These are phyloP conservation scores for Ciconia boyciana DNA, from an alignment of 2,113 vertebrate genomes.

Conservation along the genomic window DNA sequence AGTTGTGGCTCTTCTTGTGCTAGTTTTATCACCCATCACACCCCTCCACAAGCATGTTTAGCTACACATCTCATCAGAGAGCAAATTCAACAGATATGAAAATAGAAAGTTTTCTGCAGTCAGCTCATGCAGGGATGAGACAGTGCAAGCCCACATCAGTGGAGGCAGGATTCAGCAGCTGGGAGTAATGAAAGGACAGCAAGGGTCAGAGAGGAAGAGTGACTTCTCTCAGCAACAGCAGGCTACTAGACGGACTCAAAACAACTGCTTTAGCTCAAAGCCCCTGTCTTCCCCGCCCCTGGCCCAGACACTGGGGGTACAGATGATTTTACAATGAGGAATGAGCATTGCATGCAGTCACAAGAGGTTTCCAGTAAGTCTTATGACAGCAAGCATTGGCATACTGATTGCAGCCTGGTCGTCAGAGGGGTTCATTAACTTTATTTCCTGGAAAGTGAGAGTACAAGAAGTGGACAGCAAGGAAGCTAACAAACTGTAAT, in stretches of 20 bases:
- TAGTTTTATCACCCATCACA: neutral
- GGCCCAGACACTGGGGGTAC: no score
- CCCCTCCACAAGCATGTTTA: neutral
- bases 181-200: neutral
- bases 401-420: neutral
- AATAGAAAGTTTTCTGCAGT: neutral
- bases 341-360: neutral
- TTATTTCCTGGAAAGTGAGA: neutral
- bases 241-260: neutral
- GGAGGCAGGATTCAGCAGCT: neutral
- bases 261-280: neutral
- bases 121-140: neutral
- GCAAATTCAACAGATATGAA: neutral
- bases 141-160: neutral
- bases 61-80: neutral
- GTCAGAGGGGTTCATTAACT: neutral
- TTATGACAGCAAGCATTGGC: neutral
- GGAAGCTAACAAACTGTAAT: neutral
- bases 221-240: neutral
- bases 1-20: neutral
- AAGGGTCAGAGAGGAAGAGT: neutral
- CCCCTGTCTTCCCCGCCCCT: neutral
- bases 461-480: neutral
- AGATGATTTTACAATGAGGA: neutral
- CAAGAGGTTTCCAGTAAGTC: neutral